phyloP scores from a whole-genome alignment of 2,113 vertebrate species.

The Burhinus oedicnemus region DNA sequence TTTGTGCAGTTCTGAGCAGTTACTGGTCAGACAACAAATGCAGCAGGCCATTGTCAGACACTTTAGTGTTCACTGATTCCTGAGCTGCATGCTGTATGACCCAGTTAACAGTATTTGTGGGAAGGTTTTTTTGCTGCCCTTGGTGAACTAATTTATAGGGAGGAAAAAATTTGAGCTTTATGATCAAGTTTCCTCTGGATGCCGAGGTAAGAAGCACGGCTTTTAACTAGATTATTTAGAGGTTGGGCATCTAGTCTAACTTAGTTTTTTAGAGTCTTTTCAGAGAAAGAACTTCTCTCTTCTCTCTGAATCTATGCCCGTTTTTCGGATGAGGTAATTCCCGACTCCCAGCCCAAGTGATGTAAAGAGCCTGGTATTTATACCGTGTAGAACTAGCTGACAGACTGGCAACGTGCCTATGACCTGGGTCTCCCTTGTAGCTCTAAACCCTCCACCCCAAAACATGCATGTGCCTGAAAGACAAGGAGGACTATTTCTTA shows the following conservation, averaged over 20 bases:
- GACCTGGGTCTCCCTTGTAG: not conserved
- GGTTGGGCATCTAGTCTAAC: fast-evolving
- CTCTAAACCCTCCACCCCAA: not conserved
- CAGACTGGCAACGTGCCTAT: not conserved
- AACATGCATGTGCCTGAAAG: not conserved
- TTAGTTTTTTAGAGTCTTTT: not conserved
- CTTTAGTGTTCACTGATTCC: not conserved
- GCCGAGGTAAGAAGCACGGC: not conserved
- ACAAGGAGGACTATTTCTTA: not conserved
- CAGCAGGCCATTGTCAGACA: not conserved
- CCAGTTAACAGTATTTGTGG: not conserved
- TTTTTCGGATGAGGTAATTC: not conserved
- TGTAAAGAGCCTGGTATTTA: not conserved
- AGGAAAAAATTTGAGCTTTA: not conserved
- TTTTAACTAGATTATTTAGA: not conserved
- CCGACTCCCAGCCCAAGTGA: not conserved
- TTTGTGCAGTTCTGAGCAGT: not conserved
- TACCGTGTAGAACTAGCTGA: not conserved
- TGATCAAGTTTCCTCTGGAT: not conserved
- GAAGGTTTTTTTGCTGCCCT: not conserved
- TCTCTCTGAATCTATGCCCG: not conserved
- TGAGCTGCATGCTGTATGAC: not conserved
- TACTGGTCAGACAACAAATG: not conserved
- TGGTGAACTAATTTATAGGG: not conserved
- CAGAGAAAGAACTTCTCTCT: not conserved